Evolutionary conservation across 2,113 vertebrate genomes (phyloP).

Genomic region (Peromyscus maniculatus): DNA sequence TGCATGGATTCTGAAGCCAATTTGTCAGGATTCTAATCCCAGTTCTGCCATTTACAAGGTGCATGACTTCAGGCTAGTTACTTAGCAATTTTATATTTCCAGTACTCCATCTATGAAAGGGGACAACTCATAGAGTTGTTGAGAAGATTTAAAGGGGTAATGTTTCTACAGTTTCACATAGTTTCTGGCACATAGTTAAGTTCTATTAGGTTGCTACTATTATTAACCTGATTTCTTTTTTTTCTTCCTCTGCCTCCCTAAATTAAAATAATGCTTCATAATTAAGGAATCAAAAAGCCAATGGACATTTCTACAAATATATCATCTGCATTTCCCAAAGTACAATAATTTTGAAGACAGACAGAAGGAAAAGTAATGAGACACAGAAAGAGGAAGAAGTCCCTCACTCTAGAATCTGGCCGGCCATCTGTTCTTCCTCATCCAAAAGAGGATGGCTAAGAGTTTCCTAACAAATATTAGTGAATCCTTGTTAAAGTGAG

Average conservation of each 20-base stretch:
- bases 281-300: constrained; percentile 40
- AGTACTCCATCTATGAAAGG: background rate
- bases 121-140: background rate
- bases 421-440: background rate
- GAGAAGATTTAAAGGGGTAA: constrained; percentile 15
- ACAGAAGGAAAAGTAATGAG: background rate
- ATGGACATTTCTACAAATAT: constrained; percentile 6
- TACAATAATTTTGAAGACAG: background rate
- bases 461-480: constrained; percentile 19
- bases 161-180: constrained; percentile 35
- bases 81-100: constrained; percentile 30
- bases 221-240: background rate
- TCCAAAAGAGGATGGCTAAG: background rate
- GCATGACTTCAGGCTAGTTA: background rate
- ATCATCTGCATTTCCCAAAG: background rate
- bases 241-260: background rate
- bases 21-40: background rate
- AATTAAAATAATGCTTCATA: constrained; percentile 36
- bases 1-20: background rate
- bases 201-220: background rate
- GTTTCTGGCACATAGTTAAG: background rate
- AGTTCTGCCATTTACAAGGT: background rate
- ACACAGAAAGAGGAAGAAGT: background rate
- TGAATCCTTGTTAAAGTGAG: constrained; percentile 4
- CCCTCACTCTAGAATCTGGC: background rate